A percentile compares a stretch with the other conserved stretches of the same genome.
Evolutionary conservation across 92 coral and sea anemone genomes (phyloP).

Genomic region (Umimayanthus kanabou): DNA sequence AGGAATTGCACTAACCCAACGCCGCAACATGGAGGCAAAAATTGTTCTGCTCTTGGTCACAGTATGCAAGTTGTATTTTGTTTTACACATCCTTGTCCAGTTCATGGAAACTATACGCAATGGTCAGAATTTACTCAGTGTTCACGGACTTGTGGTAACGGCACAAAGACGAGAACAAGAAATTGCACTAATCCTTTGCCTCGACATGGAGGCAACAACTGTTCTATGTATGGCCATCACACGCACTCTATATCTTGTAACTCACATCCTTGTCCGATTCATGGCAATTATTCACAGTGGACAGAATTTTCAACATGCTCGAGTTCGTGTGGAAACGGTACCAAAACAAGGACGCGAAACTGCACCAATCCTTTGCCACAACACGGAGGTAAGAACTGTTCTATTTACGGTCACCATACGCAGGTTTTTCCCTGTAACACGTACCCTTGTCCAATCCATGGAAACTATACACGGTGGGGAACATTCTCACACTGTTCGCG

Average conservation of each 20-base stretch:
- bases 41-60: conserved; percentile 44
- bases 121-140: conserved; percentile 43
- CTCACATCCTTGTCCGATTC: conserved; percentile 29
- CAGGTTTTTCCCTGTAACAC: conserved; percentile 62
- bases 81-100: conserved; percentile 40
- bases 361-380: conserved; percentile 74
- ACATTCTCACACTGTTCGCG: conserved; percentile 59
- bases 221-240: not conserved
- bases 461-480: conserved; percentile 69
- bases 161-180: conserved; percentile 37
- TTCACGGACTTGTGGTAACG: conserved; percentile 46
- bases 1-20: conserved; percentile 44
- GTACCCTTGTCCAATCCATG: conserved; percentile 72
- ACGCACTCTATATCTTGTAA: not conserved
- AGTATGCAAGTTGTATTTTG: conserved; percentile 22
- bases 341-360: conserved; percentile 55
- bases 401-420: conserved; percentile 53
- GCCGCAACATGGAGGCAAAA: conserved; percentile 47
- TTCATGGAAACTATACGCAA: conserved; percentile 46
- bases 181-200: conserved; percentile 43
- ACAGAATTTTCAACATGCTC: conserved; percentile 66
- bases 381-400: conserved; percentile 70
- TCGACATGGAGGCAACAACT: conserved; percentile 27
- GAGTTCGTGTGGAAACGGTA: conserved; percentile 73
- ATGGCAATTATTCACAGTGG: conserved; percentile 77